phyloP scores from a whole-genome alignment of 1,140 invertebrate genomes.

The Drosophila murphyi region DNA sequence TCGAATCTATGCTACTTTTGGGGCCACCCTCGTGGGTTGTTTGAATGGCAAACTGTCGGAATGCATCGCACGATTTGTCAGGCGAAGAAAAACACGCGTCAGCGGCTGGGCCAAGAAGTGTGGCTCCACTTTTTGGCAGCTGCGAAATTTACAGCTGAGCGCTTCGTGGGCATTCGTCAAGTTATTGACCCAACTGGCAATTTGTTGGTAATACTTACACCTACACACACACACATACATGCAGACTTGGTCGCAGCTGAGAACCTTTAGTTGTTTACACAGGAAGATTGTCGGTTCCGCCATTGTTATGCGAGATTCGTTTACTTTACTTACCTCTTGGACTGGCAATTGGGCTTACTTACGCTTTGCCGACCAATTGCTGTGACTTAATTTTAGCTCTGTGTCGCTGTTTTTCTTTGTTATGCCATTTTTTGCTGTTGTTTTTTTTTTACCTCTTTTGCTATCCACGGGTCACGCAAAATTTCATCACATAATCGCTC shows the following conservation, averaged over 20 bases:
- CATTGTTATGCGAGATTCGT: constrained; percentile 15
- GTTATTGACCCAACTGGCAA: constrained; percentile 68
- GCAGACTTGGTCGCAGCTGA: constrained; percentile 22
- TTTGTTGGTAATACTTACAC: constrained; percentile 10
- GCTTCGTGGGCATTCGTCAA: constrained; percentile 39
- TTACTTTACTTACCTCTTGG: constrained; percentile 23
- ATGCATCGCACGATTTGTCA: constrained; percentile 23
- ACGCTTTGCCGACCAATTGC: constrained; percentile 16
- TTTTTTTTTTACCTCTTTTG: constrained; percentile 36
- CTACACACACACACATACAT: no score
- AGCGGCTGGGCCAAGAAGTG: constrained; percentile 22
- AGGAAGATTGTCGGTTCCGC: not conserved
- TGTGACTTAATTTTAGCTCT: constrained; percentile 56
- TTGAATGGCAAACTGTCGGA: not conserved
- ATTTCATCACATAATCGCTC: constrained; percentile 80
- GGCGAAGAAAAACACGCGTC: constrained; percentile 1
- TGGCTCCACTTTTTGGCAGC: constrained; percentile 24
- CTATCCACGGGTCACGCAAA: constrained; percentile 74
- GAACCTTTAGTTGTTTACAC: constrained; percentile 51
- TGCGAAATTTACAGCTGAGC: constrained; percentile 37
- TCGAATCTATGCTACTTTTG: not conserved
- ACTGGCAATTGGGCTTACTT: constrained; percentile 6
- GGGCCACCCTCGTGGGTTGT: not conserved
- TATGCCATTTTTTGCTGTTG: constrained; percentile 27
- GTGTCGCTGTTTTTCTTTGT: constrained; percentile 42